Percentiles rank a stretch among this genome's conserved stretches.
Conservation (phyloP, 2,888 invertebrate genomes). For the Branchellion lobata region DNA sequence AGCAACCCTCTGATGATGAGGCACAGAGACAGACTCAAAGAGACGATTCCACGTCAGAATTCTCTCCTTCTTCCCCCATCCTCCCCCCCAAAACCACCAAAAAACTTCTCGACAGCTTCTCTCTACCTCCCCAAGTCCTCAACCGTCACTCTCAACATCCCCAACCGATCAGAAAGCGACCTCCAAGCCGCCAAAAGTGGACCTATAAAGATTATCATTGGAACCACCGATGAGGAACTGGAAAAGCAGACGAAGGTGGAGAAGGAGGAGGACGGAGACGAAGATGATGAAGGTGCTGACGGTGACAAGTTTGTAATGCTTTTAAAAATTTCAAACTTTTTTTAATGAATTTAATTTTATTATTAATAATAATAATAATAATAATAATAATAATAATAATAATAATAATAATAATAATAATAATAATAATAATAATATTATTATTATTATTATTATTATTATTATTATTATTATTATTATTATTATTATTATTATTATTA, state of each 20-base stretch:
- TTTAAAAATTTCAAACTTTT: too few relatives aligned
- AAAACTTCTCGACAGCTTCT: neutral
- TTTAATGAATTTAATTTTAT: too few relatives aligned
- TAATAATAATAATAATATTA: too few relatives aligned
- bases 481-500: too few relatives aligned
- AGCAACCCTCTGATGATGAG: neutral
- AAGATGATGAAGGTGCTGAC: constrained; percentile 2
- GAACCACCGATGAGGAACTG: constrained; percentile 25
- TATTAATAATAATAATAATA: neutral
- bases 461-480: too few relatives aligned
- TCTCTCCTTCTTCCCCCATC: constrained; percentile 1
- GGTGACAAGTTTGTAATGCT: neutral
- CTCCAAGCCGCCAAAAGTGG: neutral
- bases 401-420: neutral
- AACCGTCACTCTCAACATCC: neutral
- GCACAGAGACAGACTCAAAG: neutral
- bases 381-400: neutral
- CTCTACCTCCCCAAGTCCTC: neutral
- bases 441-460: too few relatives aligned
- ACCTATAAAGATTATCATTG: constrained; percentile 29
- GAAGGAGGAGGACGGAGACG: neutral
- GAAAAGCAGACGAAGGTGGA: constrained; percentile 7
- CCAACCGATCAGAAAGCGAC: neutral
- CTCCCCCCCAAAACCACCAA: constrained; percentile 2
- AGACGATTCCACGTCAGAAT: neutral